phyloP scores from a whole-genome alignment of 2,888 invertebrate genomes.

The Synergus itoensis region DNA sequence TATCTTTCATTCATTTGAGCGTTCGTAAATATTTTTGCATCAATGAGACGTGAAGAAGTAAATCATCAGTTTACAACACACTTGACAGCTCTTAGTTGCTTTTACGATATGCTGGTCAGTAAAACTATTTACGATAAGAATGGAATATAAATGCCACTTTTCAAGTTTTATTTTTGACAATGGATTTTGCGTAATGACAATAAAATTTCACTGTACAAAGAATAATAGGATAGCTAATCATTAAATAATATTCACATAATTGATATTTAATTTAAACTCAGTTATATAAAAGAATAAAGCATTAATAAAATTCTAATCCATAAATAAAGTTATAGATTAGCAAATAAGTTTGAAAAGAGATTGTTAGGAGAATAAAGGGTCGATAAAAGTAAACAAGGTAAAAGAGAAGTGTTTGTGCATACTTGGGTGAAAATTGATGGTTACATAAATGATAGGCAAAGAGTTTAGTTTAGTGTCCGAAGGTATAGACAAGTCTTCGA shows the following conservation, averaged over 20 bases:
- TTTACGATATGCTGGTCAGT: slow-evolving; percentile 11
- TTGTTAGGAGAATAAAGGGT: neutral
- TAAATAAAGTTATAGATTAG: neutral
- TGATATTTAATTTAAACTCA: neutral
- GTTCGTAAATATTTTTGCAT: slow-evolving; percentile 30
- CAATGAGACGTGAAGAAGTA: slow-evolving; percentile 29
- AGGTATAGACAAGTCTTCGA: slow-evolving; percentile 2
- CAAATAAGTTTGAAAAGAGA: neutral
- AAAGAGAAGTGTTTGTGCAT: slow-evolving; percentile 10
- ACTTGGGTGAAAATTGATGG: slow-evolving; percentile 5
- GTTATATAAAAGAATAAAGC: neutral
- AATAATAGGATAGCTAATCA: neutral
- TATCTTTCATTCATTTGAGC: slow-evolving; percentile 19
- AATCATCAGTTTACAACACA: slow-evolving; percentile 24
- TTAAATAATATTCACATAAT: too few relatives aligned
- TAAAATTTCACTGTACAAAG: neutral
- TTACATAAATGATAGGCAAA: slow-evolving; percentile 10
- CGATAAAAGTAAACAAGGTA: neutral
- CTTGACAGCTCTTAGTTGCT: slow-evolving; percentile 28
- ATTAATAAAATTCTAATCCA: neutral
- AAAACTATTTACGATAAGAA: slow-evolving; percentile 23
- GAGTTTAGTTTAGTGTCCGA: neutral
- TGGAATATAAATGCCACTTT: slow-evolving; percentile 19
- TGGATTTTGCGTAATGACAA: slow-evolving; percentile 3
- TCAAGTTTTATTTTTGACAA: slow-evolving; percentile 11